phyloP scores from a whole-genome alignment of 2,113 vertebrate species.

The Alouatta palliata region DNA sequence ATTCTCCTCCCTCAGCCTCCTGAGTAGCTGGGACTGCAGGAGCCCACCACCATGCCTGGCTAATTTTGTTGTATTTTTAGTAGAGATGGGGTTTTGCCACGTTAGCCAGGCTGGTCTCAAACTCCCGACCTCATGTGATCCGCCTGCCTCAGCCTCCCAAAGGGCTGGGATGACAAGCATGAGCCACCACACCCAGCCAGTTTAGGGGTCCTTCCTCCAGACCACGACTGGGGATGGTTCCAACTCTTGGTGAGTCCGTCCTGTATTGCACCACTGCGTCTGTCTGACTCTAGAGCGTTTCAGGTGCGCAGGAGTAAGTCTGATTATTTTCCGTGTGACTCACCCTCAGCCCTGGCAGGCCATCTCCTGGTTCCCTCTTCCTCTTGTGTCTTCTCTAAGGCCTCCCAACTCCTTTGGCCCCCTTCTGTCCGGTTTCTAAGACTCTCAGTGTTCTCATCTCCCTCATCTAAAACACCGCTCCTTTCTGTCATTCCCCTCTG shows the following conservation, averaged over 20 bases:
- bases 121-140: no score
- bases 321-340: not conserved
- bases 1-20: no score
- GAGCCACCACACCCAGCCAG: no score
- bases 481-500: not conserved
- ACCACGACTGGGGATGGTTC: not conserved
- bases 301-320: fast-evolving
- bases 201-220: not conserved
- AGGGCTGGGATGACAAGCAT: no score
- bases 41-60: no score
- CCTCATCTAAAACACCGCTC: not conserved
- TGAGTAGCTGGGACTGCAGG: no score
- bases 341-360: not conserved
- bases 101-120: no score
- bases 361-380: fast-evolving
- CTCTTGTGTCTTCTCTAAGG: not conserved
- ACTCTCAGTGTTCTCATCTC: not conserved
- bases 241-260: fast-evolving
- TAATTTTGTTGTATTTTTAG: no score
- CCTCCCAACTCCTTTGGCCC: no score
- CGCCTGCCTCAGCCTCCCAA: no score
- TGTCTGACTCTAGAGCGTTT: no score
- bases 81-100: fast-evolving
- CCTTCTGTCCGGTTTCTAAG: not conserved
- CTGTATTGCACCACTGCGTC: fast-evolving